phyloP scores from a whole-genome alignment of 2,797 vertebrate genomes.

The Oophaga sylvatica region DNA sequence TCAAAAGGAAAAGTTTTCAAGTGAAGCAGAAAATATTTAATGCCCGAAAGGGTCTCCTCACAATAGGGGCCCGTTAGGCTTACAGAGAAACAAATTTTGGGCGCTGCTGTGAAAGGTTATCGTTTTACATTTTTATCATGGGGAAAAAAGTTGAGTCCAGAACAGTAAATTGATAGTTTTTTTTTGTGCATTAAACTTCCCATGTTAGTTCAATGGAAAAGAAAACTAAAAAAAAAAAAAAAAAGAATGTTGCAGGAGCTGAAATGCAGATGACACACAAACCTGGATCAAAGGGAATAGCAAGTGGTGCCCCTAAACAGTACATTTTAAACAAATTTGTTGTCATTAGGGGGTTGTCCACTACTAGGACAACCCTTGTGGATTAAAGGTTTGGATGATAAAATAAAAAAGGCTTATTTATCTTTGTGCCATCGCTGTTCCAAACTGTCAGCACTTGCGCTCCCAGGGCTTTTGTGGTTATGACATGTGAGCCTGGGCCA shows the following conservation, averaged over 20 bases:
- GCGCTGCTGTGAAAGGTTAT: conserved; percentile 26
- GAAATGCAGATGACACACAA: not conserved
- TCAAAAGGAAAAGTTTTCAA: conserved; percentile 45
- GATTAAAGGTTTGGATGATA: too few species aligned
- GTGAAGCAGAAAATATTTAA: conserved; percentile 26
- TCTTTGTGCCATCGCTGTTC: too few species aligned
- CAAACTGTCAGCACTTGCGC: too few species aligned
- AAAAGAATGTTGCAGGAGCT: not conserved
- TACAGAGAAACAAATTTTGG: conserved; percentile 10
- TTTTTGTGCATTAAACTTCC: not conserved
- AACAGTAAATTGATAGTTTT: not conserved
- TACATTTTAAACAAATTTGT: not conserved
- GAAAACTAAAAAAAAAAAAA: not conserved
- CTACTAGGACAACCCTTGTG: too few species aligned
- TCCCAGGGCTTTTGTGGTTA: too few species aligned
- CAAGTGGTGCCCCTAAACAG: not conserved
- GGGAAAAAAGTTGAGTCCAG: not conserved
- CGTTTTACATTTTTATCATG: conserved; percentile 5
- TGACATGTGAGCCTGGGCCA: too few species aligned
- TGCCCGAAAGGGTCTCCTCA: conserved; percentile 22
- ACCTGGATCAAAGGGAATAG: conserved; percentile 20
- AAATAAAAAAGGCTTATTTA: too few species aligned
- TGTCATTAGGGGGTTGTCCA: not conserved
- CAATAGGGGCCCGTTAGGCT: conserved; percentile 41
- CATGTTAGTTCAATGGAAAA: not conserved